Percentiles rank a stretch among this genome's conserved stretches.
phyloP scores from a whole-genome alignment of 2,113 vertebrate species.

The Mustela lutreola region DNA sequence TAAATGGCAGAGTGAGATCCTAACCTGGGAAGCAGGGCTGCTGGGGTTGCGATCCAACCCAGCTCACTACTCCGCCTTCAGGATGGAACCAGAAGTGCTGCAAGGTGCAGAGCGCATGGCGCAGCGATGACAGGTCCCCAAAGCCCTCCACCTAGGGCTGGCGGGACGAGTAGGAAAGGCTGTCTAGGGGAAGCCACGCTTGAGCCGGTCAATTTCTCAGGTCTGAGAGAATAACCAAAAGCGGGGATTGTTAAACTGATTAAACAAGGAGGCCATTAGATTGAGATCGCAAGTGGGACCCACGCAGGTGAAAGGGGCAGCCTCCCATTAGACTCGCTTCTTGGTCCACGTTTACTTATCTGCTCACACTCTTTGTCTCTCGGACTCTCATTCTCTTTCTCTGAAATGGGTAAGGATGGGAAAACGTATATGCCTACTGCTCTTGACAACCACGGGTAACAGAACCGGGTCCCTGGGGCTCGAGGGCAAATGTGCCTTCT shows the following conservation, averaged over 20 bases:
- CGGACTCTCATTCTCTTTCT: background rate
- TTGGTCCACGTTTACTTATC: background rate
- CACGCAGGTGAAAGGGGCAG: background rate
- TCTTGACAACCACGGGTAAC: background rate
- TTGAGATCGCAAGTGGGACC: no score
- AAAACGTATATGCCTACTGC: fast-evolving
- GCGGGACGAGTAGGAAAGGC: no score
- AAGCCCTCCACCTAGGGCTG: fast-evolving
- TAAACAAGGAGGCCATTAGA: no score
- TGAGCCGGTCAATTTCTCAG: background rate
- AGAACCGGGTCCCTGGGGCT: background rate
- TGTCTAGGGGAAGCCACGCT: fast-evolving
- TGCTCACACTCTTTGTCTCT: background rate
- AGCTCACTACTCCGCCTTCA: background rate
- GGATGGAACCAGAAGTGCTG: background rate
- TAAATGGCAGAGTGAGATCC: background rate
- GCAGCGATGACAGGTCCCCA: fast-evolving
- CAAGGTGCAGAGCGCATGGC: fast-evolving
- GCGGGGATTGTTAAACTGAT: no score
- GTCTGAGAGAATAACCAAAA: no score
- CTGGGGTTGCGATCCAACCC: no score
- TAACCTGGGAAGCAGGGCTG: background rate
- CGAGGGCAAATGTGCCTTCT: background rate
- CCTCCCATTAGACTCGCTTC: fast-evolving
- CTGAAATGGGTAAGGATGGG: background rate